These are phyloP conservation scores for Aricia agestis DNA, from an alignment of 1,140 invertebrate species.

Conservation along the genomic window DNA sequence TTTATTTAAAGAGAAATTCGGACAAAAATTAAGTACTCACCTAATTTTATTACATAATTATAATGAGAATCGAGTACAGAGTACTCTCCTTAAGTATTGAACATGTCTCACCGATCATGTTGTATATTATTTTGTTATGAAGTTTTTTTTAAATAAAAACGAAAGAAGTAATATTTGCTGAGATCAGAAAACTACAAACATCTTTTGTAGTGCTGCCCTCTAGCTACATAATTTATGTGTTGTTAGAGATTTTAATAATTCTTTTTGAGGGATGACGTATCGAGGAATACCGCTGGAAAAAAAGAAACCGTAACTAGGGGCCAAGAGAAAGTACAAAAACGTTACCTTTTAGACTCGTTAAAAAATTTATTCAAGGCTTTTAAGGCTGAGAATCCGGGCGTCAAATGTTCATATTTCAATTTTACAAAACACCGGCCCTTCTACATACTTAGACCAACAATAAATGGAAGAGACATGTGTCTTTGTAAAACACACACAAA, in stretches of 20 bases:
- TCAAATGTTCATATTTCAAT: constrained; percentile 29
- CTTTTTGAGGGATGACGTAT: constrained; percentile 29
- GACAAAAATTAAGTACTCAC: too few relatives aligned
- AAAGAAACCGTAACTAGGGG: constrained; percentile 28
- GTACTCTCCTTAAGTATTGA: too few relatives aligned
- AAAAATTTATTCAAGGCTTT: constrained; percentile 30
- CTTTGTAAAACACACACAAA: constrained; percentile 31
- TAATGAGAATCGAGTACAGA: too few relatives aligned
- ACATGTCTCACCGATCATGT: too few relatives aligned
- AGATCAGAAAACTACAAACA: too few relatives aligned
- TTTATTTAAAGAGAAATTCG: too few relatives aligned
- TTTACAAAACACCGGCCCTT: constrained; percentile 28
- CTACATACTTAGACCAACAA: constrained; percentile 25
- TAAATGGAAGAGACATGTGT: constrained; percentile 32
- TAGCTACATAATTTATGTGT: constrained; percentile 1
- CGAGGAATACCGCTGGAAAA: constrained; percentile 30
- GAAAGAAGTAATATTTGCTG: too few relatives aligned
- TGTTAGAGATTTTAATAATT: constrained; percentile 17
- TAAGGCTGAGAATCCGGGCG: constrained; percentile 30
- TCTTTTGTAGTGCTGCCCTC: not conserved
- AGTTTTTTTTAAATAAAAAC: too few relatives aligned
- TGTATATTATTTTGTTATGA: too few relatives aligned
- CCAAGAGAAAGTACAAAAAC: constrained; percentile 29
- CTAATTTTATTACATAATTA: too few relatives aligned
- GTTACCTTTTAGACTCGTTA: constrained; percentile 30